These are phyloP conservation scores for Chunga burmeisteri DNA, from an alignment of 2,113 vertebrate genomes.

Conservation along the genomic window DNA sequence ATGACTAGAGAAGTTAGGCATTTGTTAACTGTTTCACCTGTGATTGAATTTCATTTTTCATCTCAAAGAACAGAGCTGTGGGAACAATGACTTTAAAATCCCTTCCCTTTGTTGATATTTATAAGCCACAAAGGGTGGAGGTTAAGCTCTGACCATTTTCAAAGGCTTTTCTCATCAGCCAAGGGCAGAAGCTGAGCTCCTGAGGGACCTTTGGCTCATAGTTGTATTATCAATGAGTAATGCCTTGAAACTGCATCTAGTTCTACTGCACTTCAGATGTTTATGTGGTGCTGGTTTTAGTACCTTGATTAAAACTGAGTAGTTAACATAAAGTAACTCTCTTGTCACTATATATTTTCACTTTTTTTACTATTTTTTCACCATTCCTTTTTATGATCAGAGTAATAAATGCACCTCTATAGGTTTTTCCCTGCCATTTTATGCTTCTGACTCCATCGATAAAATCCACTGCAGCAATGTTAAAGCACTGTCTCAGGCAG, in stretches of 20 bases:
- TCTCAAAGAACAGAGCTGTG: not conserved
- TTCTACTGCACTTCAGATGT: not conserved
- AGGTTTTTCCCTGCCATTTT: constrained; percentile 14
- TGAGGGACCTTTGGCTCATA: not conserved
- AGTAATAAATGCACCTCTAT: constrained; percentile 13
- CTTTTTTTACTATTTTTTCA: constrained; percentile 27
- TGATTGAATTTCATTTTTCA: not conserved
- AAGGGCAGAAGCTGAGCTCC: constrained; percentile 30
- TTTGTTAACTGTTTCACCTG: not conserved
- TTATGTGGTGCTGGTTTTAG: not conserved
- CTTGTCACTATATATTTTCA: constrained; percentile 27
- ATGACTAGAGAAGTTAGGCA: not conserved
- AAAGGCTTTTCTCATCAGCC: constrained; percentile 36
- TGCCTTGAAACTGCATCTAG: not conserved
- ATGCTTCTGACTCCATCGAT: constrained; percentile 1
- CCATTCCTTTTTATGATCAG: constrained; percentile 14
- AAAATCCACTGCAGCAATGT: not conserved
- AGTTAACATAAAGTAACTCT: constrained; percentile 29
- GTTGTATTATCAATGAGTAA: constrained; percentile 41
- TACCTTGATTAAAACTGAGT: constrained; percentile 36
- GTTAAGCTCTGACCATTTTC: constrained; percentile 53
- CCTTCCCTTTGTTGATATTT: constrained; percentile 42
- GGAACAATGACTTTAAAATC: constrained; percentile 5
- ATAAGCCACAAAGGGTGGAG: constrained; percentile 10
- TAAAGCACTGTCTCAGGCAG: not conserved